Conservation (phyloP, 1,140 invertebrate species). For the Holcopasites calliopsidis region DNA sequence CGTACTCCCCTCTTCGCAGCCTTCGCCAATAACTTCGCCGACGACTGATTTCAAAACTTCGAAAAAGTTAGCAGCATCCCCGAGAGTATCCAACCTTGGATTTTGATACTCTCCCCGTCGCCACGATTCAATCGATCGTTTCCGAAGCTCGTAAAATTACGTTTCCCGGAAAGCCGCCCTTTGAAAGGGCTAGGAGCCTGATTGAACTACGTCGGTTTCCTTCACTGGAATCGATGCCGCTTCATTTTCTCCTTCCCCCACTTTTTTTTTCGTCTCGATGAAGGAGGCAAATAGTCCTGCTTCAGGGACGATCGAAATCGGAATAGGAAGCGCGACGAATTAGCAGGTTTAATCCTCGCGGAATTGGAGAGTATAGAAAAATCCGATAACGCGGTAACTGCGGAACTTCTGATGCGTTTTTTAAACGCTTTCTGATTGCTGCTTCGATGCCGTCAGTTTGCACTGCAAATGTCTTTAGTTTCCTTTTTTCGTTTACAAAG, state of each 20-base stretch:
- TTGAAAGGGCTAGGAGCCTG: slow-evolving; percentile 4
- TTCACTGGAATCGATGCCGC: background rate
- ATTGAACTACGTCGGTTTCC: slow-evolving; percentile 2
- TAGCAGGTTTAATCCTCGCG: background rate
- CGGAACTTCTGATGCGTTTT: background rate
- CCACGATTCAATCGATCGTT: background rate
- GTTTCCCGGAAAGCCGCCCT: background rate
- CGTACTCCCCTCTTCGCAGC: too few species aligned
- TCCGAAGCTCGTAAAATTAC: background rate
- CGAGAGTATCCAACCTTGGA: background rate
- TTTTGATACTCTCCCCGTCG: background rate
- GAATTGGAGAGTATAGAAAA: background rate
- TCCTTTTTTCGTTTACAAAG: background rate
- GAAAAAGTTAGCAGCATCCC: background rate
- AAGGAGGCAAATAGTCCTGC: too few species aligned
- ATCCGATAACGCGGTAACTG: too few species aligned
- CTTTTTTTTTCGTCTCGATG: background rate
- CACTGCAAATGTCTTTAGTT: too few species aligned
- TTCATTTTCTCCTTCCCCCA: too few species aligned
- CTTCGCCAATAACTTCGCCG: background rate
- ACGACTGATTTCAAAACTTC: slow-evolving; percentile 24
- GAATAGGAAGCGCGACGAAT: background rate
- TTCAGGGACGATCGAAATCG: too few species aligned
- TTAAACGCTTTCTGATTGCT: too few species aligned
- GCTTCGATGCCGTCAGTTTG: too few species aligned